Evolutionary conservation across 2,113 vertebrate species (phyloP), one percentile per base, ranked within the genome.

Genomic region (Labrus mixtus): DNA sequence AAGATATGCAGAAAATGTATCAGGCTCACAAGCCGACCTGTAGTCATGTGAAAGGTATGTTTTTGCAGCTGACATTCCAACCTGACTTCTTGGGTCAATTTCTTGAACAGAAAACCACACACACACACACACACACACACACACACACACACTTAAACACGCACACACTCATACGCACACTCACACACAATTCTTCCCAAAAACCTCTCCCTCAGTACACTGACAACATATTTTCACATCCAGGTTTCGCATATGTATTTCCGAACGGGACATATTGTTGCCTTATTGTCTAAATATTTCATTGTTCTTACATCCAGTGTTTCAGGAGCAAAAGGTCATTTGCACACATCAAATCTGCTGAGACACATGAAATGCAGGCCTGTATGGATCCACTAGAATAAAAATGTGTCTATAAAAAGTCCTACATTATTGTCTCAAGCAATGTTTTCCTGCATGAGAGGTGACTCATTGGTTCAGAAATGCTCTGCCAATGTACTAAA

Each of bases 11-110:
- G 78, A 85, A 85, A 90, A 91, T 84, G 84, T 82, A 63, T 85
- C 83, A 84, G 81, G 88, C 83, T 89, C 74, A 66, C 73, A 83
- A 83, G 88, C 66, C 71, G 69, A 86, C 83, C 86, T 88, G 82
- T 88, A 74, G 88, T 93, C 89, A 91, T 90, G 82, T 79, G 84
- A 68, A 93, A 88, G 85, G 91, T 92, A 93, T 94, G 93, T 93
- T 94, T 92, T 90, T 83, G 81, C 92, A 92, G 91, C 92, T 94
- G 87, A 92, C 74, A 92, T 93, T 92, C 90, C 90, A 94, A 82
- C 78, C 80, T 83, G 84, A 91, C 89, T 93, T 92, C 83, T 90
- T 83, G 77, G 84, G 86, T 92, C 82, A 86, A 83, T 90, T 92
- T 92, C 89, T 89, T 90, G 48, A 90, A 81, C 73, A 69, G 59